phyloP scores from a whole-genome alignment of 2,797 vertebrate genomes.

The Taeniopygia guttata region DNA sequence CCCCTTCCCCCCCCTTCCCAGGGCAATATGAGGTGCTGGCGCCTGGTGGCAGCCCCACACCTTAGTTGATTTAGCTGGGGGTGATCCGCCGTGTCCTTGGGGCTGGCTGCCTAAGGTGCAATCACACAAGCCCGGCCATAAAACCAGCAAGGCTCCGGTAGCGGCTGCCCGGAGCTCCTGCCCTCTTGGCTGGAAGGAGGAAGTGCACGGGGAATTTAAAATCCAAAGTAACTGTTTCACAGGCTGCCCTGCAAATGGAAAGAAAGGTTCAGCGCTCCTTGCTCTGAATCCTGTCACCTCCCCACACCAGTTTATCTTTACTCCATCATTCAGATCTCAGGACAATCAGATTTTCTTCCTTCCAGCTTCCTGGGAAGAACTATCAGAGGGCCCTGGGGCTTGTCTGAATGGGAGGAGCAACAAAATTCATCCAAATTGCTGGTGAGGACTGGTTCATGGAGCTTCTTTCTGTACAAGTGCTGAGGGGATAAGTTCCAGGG shows the following conservation, averaged over 20 bases:
- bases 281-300: background rate
- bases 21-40: background rate
- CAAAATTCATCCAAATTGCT: background rate
- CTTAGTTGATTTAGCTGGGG: background rate
- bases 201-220: background rate
- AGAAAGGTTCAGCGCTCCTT: background rate
- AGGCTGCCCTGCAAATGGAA: background rate
- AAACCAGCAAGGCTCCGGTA: background rate
- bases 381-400: background rate
- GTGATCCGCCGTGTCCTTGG: fast-evolving
- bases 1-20: fast-evolving
- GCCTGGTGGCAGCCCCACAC: background rate
- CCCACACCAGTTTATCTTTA: background rate
- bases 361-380: background rate
- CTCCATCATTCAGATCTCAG: background rate
- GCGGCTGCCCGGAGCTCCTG: background rate
- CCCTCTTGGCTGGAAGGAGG: background rate
- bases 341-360: background rate
- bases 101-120: background rate
- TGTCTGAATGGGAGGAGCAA: background rate
- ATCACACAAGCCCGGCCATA: background rate
- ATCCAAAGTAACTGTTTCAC: background rate
- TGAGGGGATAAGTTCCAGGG: background rate
- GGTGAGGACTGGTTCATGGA: background rate
- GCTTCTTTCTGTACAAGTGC: background rate